Base-by-base conservation (phyloP, 2,888 invertebrate species). In the Melieria picta region DNA sequence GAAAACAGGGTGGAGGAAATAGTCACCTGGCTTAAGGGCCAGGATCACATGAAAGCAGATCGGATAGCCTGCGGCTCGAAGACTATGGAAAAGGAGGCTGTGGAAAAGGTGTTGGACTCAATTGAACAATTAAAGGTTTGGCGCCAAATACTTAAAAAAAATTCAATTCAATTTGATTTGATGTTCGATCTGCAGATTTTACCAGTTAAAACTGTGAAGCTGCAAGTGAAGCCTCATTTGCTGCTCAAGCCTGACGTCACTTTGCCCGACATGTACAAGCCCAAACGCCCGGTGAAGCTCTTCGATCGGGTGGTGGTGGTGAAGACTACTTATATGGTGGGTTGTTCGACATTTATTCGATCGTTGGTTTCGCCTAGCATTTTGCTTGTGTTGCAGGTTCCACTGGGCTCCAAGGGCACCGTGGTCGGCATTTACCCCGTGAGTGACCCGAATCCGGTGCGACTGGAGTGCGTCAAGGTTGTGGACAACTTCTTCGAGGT, bases 301-400 rank as follows among this genome's bases (percentile, higher is more conserved):
- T 92, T 94, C 80, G 98, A 99, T 88, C 90, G 98, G 65, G 91
- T 99, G 61, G 91, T 97, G 5, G 92, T 93, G 81, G 91, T 93
- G 0, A 89, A 93, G 47, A 90, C 91, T 48, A 91, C 91, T 66
- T 93, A 91, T 81, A 90, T 93, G 1, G 94, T 83, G 77, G 77
- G 76, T 74, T 9, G 4, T 13, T 46, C 5, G 42, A 10, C 9
- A 13, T 13, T 45, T 55, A 30, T 3, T 30, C 30, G 60, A 5
- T 7, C 7, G 5, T 60, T n/a, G 9, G 10, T 45, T 45, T 63
- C 1, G 30, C 30, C 63, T 43, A 7, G 42, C 13, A 52, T 4
- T 5, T 13, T 13, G 50, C 16, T 16, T 69, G 7, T 48, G 30
- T 4, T 30, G 30, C 56, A 84, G 82, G 86, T 95, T 13, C 97